Conservation (phyloP, 2,113 vertebrate genomes). For the Propithecus coquereli region DNA sequence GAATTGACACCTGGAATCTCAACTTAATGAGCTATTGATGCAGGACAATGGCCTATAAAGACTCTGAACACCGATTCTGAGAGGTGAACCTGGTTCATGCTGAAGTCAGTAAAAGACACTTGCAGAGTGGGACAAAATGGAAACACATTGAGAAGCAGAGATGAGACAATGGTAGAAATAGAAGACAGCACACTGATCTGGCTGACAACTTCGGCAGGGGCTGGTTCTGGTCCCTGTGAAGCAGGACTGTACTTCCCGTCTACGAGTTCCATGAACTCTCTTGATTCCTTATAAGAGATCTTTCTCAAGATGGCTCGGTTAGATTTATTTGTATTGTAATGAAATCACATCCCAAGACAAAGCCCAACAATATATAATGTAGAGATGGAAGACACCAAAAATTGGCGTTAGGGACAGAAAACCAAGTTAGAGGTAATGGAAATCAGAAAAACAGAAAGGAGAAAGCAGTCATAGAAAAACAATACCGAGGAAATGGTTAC, state of each 20-base stretch:
- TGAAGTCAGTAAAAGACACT: not conserved
- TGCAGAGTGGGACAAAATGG: not conserved
- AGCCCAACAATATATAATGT: no score
- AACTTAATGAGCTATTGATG: not conserved
- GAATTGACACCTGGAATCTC: not conserved
- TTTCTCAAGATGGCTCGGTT: not conserved
- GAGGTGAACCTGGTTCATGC: not conserved
- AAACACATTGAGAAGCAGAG: not conserved
- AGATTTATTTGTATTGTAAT: not conserved
- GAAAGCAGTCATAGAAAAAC: no score
- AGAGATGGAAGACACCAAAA: no score
- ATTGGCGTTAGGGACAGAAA: no score
- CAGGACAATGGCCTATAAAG: not conserved
- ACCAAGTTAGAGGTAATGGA: no score
- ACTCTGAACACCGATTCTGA: not conserved
- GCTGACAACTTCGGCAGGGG: not conserved
- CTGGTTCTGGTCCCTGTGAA: no score
- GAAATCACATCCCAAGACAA: not conserved
- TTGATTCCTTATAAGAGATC: not conserved
- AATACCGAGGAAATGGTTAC: no score
- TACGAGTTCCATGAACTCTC: not conserved
- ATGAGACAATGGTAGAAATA: accelerated
- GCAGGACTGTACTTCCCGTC: not conserved
- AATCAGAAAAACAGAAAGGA: no score
- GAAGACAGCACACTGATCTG: accelerated